Evolutionary conservation across 2,113 vertebrate genomes (phyloP).

Genomic region (Colinus virginianus): DNA sequence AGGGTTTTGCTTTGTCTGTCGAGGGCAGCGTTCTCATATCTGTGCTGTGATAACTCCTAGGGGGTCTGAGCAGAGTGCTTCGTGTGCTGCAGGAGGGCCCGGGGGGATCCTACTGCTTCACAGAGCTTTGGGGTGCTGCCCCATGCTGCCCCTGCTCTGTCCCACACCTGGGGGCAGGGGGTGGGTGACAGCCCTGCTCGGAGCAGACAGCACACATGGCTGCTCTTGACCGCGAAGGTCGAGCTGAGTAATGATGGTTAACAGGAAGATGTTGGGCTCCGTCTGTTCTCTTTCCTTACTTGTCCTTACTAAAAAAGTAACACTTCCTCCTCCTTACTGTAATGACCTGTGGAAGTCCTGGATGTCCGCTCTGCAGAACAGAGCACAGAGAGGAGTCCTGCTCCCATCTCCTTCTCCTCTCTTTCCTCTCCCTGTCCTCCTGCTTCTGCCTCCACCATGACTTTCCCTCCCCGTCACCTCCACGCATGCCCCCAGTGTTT

Average conservation of each 20-base stretch:
- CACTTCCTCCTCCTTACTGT: neutral
- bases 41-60: neutral
- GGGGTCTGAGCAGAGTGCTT: neutral
- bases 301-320: neutral
- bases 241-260: neutral
- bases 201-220: neutral
- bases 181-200: neutral
- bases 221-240: neutral
- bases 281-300: neutral
- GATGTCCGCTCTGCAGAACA: neutral
- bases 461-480: neutral
- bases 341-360: neutral
- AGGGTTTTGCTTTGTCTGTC: neutral
- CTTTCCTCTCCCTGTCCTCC: neutral
- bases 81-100: neutral
- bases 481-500: rapidly evolving
- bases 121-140: neutral
- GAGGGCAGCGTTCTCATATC: neutral
- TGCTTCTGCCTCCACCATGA: neutral
- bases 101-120: neutral
- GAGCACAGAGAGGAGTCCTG: neutral
- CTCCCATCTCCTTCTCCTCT: neutral
- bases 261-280: neutral
- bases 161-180: neutral
- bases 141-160: neutral